These are phyloP conservation scores for Temnothorax longispinosus DNA, from an alignment of 1,140 invertebrate species.

Conservation along the genomic window DNA sequence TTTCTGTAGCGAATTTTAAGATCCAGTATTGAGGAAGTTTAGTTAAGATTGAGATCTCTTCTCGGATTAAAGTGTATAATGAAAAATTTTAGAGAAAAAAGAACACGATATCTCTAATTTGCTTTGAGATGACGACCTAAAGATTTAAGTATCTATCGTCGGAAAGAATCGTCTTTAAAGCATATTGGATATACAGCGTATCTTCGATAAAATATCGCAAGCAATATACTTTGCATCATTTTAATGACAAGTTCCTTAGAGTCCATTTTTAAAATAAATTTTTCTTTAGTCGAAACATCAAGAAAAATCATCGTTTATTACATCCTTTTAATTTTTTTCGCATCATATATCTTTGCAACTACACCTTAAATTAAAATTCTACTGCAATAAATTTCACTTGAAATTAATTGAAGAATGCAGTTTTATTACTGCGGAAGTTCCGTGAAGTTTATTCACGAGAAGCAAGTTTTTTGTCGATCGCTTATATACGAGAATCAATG, in stretches of 20 bases:
- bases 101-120: not conserved
- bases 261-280: not conserved
- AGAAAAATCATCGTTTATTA: not conserved
- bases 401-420: not conserved
- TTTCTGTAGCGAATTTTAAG: not conserved
- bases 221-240: not conserved
- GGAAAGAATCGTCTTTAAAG: not conserved
- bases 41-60: not conserved
- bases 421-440: not conserved
- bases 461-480: too few species aligned
- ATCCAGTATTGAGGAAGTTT: not conserved
- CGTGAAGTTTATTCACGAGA: not conserved
- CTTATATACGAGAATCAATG: not conserved
- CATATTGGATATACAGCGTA: not conserved
- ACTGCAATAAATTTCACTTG: not conserved
- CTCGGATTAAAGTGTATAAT: not conserved
- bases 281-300: not conserved
- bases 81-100: not conserved
- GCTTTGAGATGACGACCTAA: too few species aligned
- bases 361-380: not conserved
- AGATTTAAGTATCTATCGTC: not conserved
- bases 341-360: not conserved
- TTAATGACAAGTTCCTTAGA: not conserved
- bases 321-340: not conserved
- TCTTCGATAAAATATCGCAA: not conserved